Base-by-base conservation (phyloP, 2,888 invertebrate genomes). In the Nymphalis polychloros region DNA sequence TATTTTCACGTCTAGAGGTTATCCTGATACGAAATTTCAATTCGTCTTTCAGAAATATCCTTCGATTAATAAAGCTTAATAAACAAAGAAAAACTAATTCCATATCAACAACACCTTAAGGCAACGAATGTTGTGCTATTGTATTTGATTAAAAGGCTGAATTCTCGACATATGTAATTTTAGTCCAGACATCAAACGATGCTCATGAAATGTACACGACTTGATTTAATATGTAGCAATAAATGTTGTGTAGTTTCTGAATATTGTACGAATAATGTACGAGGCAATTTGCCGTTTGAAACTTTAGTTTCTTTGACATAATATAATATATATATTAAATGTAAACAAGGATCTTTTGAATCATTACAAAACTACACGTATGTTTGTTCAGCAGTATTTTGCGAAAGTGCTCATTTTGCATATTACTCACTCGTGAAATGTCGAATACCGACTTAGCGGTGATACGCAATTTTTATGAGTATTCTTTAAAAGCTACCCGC, bases 141-240 rank as follows among this genome's bases (percentile, higher is more conserved):
- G 8, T 55, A 31, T 55, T n/a, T 31, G 31, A 55, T 55, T 55
- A 31, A 55, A 52, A 8, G 31, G 31, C 55, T 2, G n/a, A 55
- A 8, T 7, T 31, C 55, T 31, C 35, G 49, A n/a, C n/a, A 19
- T 19, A 41, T 19, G 57, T 57, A 19, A 57, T 57, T 57, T 41
- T 13, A 57, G 27, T 55, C 8, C n/a, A 35, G 41, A 57, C 57
- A 57, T 57, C 35, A 57, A 35, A 57, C 6, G 57, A 27, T 10
- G 49, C 19, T 13, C 49, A 19, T 10, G 35, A 8, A 55, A 57
- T 31, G 7, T 31, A 35, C n/a, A 8, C 31, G 6, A n/a, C 19
- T 19, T 35, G 57, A 57, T 57, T 41, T 41, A 57, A 41, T 57
- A 57, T n/a, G 19, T 41, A n/a, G n/a, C 8, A 13, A n/a, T 57